A percentile compares a stretch with the other conserved stretches of the same genome.
Conservation (phyloP, 2,113 vertebrate genomes). For the Butorides virescens region DNA sequence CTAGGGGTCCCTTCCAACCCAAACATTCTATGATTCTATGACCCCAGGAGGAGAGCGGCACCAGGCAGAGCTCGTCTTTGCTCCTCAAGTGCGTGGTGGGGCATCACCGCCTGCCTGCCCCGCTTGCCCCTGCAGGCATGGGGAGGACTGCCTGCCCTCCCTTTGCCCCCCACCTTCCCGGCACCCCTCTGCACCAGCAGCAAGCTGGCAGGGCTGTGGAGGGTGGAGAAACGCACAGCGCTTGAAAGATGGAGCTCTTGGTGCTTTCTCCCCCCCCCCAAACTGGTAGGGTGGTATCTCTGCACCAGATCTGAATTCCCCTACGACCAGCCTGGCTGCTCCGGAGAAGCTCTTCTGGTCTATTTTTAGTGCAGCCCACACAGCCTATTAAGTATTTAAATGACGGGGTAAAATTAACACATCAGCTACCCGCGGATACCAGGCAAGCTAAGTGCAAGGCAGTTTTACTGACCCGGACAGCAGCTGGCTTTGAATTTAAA, state of each 20-base stretch:
- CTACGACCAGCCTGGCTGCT: not conserved
- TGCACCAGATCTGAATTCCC: not conserved
- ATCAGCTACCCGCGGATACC: not conserved
- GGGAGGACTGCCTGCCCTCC: not conserved
- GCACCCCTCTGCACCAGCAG: rapidly evolving
- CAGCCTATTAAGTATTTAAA: not conserved
- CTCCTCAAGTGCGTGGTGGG: rapidly evolving
- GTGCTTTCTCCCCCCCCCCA: not conserved
- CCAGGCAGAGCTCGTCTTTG: not conserved
- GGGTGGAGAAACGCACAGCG: rapidly evolving
- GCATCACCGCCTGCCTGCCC: not conserved
- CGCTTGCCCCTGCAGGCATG: rapidly evolving
- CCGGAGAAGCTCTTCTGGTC: not conserved
- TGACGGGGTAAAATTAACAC: not conserved
- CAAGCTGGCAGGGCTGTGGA: not conserved
- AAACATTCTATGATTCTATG: too few relatives aligned
- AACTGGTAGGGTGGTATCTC: rapidly evolving
- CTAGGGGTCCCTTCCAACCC: too few relatives aligned
- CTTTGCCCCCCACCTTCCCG: rapidly evolving
- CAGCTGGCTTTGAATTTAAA: too few relatives aligned
- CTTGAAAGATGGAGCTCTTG: not conserved
- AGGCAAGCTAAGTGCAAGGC: not conserved
- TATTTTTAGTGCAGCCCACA: not conserved
- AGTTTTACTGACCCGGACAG: not conserved
- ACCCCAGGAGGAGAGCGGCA: too few relatives aligned